Conservation (phyloP, 2,113 vertebrate species). For the Etheostoma cragini region DNA sequence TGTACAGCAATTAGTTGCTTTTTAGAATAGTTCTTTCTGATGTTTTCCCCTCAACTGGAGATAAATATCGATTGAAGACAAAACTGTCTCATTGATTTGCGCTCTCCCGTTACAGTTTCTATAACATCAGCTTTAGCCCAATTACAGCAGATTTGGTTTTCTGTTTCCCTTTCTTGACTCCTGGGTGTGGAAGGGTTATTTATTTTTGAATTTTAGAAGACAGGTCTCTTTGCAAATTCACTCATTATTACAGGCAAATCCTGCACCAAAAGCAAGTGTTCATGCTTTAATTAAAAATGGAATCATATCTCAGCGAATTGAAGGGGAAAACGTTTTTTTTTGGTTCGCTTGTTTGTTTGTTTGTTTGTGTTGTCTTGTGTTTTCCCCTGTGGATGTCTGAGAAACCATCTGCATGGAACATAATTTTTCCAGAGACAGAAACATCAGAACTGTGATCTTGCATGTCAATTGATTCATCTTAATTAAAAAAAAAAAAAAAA, state of each 20-base stretch:
- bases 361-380: conserved; percentile 76
- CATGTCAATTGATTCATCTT: conserved; percentile 85
- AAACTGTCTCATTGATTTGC: conserved; percentile 85
- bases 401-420: conserved; percentile 85
- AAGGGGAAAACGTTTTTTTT: conserved; percentile 82
- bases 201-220: conserved; percentile 72
- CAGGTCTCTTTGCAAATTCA: conserved; percentile 77
- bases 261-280: conserved; percentile 76
- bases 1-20: conserved; percentile 83
- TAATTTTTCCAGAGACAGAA: conserved; percentile 79
- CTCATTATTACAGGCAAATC: conserved; percentile 79
- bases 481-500: conserved; percentile 73
- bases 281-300: conserved; percentile 85
- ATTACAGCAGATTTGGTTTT: conserved; percentile 86
- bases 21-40: conserved; percentile 81
- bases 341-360: conserved; percentile 82
- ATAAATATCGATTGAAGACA: conserved; percentile 84
- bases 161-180: conserved; percentile 58
- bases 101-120: conserved; percentile 84
- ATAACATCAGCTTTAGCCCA: conserved; percentile 87
- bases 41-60: conserved; percentile 79
- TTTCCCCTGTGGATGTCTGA: conserved; percentile 76
- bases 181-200: conserved; percentile 63
- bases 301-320: conserved; percentile 83
- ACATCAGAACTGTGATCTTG: conserved; percentile 83